phyloP scores from a whole-genome alignment of 2,113 vertebrate species.

The Panurus biarmicus region DNA sequence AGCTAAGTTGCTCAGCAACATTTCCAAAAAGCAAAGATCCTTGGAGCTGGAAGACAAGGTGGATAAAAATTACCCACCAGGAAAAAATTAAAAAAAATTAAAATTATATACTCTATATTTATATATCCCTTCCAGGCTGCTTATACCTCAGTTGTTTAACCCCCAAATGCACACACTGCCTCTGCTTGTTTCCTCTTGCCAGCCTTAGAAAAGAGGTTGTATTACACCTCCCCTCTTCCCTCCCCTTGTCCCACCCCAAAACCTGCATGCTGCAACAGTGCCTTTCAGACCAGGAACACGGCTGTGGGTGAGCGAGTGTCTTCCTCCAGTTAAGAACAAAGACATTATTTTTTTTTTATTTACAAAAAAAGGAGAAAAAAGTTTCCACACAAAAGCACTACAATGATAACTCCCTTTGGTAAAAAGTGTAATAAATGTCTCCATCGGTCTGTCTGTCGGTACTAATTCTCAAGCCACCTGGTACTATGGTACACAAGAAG shows the following conservation, averaged over 20 bases:
- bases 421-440: conserved; percentile 78
- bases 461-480: conserved; percentile 74
- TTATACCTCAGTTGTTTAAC: background rate
- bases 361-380: conserved; percentile 61
- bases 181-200: background rate
- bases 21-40: conserved; percentile 33
- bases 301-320: conserved; percentile 44
- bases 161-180: background rate
- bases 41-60: conserved; percentile 49
- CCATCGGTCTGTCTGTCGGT: conserved; percentile 57
- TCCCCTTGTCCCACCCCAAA: background rate
- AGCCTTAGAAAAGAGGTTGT: background rate
- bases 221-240: background rate
- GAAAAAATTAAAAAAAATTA: background rate
- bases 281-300: conserved; percentile 53
- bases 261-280: background rate
- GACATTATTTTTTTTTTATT: conserved; percentile 69
- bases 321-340: conserved; percentile 73
- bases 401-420: conserved; percentile 79
- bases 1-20: conserved; percentile 11
- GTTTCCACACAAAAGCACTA: conserved; percentile 79
- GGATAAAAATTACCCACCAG: conserved; percentile 10
- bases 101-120: conserved; percentile 1
- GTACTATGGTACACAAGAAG: conserved; percentile 78
- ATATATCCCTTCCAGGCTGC: background rate